Evolutionary conservation across 2,888 invertebrate genomes (phyloP).

Genomic region (Nematopogon swammerdamellus): DNA sequence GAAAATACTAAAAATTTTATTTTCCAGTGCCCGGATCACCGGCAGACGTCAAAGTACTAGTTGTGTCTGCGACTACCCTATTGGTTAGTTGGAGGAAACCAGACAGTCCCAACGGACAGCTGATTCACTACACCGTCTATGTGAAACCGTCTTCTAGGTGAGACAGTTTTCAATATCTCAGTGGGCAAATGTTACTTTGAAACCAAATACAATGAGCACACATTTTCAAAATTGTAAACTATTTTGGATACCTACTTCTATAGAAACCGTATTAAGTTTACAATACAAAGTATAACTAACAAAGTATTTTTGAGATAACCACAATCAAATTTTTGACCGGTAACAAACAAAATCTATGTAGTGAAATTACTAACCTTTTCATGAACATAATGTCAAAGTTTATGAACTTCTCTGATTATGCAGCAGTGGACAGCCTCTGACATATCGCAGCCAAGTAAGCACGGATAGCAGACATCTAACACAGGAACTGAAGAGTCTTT

Average conservation of each 20-base stretch:
- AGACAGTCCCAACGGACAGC: conserved; percentile 72
- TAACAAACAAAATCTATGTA: no score
- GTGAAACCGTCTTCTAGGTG: conserved; percentile 49
- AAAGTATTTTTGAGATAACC: no score
- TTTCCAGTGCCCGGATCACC: conserved; percentile 77
- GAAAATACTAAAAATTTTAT: conserved; percentile 7
- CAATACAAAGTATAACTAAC: no score
- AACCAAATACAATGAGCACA: no score
- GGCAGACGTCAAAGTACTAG: conserved; percentile 76
- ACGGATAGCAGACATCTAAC: conserved; percentile 20
- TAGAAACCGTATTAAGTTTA: no score
- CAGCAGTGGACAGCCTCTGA: neutral
- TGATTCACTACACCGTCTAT: conserved; percentile 78
- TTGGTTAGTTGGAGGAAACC: conserved; percentile 85
- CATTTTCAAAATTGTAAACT: no score
- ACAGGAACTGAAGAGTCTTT: conserved; percentile 27
- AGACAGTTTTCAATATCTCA: conserved; percentile 5
- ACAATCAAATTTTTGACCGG: no score
- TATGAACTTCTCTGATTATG: no score
- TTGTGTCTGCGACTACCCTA: conserved; percentile 74
- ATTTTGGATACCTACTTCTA: no score
- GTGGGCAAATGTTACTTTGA: no score
- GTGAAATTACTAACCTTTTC: no score
- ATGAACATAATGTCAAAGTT: no score
- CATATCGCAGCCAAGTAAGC: neutral